Conservation (phyloP, 2,797 vertebrate genomes). For the Sebastes itinus region DNA sequence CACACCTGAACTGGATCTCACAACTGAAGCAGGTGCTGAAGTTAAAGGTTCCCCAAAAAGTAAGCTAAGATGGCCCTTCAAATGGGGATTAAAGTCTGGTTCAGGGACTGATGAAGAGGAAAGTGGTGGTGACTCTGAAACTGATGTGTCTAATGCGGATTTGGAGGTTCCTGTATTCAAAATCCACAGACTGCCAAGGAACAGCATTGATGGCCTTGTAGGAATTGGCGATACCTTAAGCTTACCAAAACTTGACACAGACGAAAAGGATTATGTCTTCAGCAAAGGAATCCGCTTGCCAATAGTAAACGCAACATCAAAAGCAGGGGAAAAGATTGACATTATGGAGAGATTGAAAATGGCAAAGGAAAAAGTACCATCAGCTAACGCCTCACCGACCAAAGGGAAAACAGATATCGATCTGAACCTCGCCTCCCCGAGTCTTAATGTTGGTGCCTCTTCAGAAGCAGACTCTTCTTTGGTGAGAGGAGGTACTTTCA, state of each 20-base stretch:
- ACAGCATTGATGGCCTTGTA: constrained; percentile 29
- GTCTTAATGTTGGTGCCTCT: constrained; percentile 10
- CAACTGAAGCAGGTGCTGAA: constrained; percentile 33
- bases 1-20: constrained; percentile 11
- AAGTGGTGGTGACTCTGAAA: constrained; percentile 38
- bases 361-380: constrained; percentile 54
- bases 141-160: constrained; percentile 7
- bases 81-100: constrained; percentile 39
- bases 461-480: constrained; percentile 41
- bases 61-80: constrained; percentile 73
- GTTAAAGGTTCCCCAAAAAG: constrained; percentile 52
- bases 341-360: constrained; percentile 76
- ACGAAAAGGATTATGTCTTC: constrained; percentile 59
- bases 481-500: constrained; percentile 73
- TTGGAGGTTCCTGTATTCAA: constrained; percentile 72
- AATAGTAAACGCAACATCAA: constrained; percentile 36
- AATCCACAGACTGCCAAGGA: constrained; percentile 70
- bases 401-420: constrained; percentile 39
- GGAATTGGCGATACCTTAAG: constrained; percentile 27
- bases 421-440: constrained; percentile 24
- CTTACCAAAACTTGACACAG: constrained; percentile 33
- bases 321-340: constrained; percentile 59
- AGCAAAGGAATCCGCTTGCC: constrained; percentile 71
- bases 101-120: constrained; percentile 40
- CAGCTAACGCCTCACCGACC: constrained; percentile 22